Base-by-base conservation (phyloP, 2,888 invertebrate genomes). In the Drosophila monieri region DNA sequence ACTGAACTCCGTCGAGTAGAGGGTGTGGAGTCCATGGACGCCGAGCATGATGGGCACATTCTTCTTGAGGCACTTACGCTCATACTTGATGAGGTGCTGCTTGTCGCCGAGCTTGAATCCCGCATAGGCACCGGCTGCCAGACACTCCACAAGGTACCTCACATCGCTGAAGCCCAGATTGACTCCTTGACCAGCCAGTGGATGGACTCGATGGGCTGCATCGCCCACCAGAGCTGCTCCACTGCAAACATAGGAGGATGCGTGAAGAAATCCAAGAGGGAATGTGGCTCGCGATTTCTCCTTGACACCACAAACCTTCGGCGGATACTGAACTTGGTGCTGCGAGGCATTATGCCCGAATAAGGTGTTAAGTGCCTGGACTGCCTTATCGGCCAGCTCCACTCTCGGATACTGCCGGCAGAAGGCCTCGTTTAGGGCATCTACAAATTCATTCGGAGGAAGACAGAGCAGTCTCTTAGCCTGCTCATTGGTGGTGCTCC, bases 121-220 rank as follows among this genome's bases (percentile, higher is more conserved):
- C 62, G 94, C 92, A 85, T 94, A 94, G 0, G 94, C 92, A 0
- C 96, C 94, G 21, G 95, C 93, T 0, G 95, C 93, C 14, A 99
- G 91, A 12, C 94, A 90, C 49, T 94, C 92, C 0, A 94, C 94
- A n/a, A 99, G 93, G 74, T 94, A 94, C 30, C 93, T 92, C 0
- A 98, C 95, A 92, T 99, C 99, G 6, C 97, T 97, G 90, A 99
- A 98, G 1, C 99, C 99, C 46, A 99, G 93, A 93, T 99, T 99
- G 0, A 99, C 97, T 6, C 99, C 99, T 92, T 99, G 99, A 0
- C 99, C 99, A 37, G 99, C 99, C 76, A 99, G 91, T 0, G 99
- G 99, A 92, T 99, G 99, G 18, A 99, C 94, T 75, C 98, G 93
- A 92, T 99, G 96, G 0, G 97, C 96, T 43, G 97, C 96, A 91